Evolutionary conservation across 2,797 vertebrate genomes (phyloP).

Genomic region (Poecilia velifera): DNA sequence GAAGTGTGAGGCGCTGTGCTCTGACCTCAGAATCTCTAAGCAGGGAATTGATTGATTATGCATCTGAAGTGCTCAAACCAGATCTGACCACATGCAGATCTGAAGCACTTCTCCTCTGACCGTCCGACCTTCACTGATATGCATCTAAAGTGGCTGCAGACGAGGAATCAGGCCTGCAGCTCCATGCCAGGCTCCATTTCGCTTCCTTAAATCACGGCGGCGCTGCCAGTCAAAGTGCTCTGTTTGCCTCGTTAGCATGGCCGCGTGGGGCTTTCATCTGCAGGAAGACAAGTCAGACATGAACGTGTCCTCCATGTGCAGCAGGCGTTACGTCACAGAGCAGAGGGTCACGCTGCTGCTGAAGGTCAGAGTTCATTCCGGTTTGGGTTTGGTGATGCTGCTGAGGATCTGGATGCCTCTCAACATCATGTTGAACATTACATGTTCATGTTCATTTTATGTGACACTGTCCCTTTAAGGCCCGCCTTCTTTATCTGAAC

Average conservation of each 20-base stretch:
- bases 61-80: neutral
- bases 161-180: neutral
- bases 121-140: conserved; percentile 1
- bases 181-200: neutral
- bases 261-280: neutral
- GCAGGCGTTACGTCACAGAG: neutral
- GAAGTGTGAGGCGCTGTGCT: neutral
- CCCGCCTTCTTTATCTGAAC: no score
- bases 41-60: neutral
- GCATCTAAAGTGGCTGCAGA: neutral
- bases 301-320: neutral
- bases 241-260: neutral
- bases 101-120: conserved; percentile 3
- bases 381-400: neutral
- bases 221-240: neutral
- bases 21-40: neutral
- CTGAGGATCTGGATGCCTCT: neutral
- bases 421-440: no score
- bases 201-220: neutral
- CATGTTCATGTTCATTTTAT: no score
- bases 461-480: no score
- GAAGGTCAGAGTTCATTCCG: neutral
- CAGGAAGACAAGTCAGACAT: neutral
- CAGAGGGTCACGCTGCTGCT: neutral
- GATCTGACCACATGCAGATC: neutral